Evolutionary conservation across 2,113 vertebrate genomes (phyloP), one percentile per base, ranked within the genome.

Genomic region (Leiothrix lutea): DNA sequence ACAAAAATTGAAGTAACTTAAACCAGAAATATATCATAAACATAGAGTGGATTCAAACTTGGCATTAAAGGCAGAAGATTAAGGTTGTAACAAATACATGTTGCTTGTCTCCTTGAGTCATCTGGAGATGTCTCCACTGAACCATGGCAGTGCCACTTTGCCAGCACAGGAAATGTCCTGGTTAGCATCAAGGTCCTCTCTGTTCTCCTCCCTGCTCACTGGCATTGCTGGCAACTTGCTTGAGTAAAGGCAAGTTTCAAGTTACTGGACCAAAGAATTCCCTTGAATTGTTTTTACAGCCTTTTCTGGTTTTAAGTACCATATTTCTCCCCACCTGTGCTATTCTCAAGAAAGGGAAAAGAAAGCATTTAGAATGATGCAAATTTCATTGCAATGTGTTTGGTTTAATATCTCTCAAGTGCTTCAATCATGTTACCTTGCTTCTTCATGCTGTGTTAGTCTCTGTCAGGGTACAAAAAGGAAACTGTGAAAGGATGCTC

Each of bases 401-500:
- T 83, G 17, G 10, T 80, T 29, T 80, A 58, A 19, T 92, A 58
- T 62, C 31, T 88, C 29, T 66, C 44, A 54, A 5, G 29, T 20
- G 92, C 72, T 80, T 91, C 64, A 38, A 2, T 88, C 60, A 47
- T 19, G 16, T 84, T 83, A 73, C 36, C 47, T 72, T 91, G 31
- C 66, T 84, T 88, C 57, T 84, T 88, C 57, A 9, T 64, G 54
- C 86, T 78, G 3, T 70, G 50, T 79, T 75, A 66, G n/a, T 88
- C 33, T 78, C 60, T 90, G 72, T 70, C 65, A 83, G 57, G 26
- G 44, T 86, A 54, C 56, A 64, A 80, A 88, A 78, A 84, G 36
- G 57, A 67, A 82, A 66, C 15, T 20, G 11, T 57, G 54, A 66
- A 65, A 86, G 51, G 60, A 45, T 54, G 26, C 58, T 81, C 48